Base-by-base conservation (phyloP, 2,888 invertebrate genomes). In the Trachelus iudaicus region DNA sequence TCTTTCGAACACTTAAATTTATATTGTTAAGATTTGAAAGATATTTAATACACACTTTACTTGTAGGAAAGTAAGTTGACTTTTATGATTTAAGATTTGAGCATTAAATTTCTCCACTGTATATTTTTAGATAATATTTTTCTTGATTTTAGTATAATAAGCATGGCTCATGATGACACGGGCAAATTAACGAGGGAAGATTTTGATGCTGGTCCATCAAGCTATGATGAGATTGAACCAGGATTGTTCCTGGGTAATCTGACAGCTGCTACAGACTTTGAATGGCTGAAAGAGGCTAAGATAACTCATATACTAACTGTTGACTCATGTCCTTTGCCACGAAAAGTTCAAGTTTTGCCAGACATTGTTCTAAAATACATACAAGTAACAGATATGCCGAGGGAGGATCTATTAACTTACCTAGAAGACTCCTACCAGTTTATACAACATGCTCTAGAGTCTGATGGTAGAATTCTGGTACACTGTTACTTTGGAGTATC, bases 401-500 rank as follows among this genome's bases (percentile, higher is more conserved):
- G 96, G 85, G 97, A 97, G 88, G 98, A 98, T 91, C 92, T 98
- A 69, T 92, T 98, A 71, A 95, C 94, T 82, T 94, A 96, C 87
- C 94, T 98, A 83, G 95, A 96, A 81, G 95, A 95, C 74, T 95
- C 96, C 77, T 95, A 95, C 87, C 92, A 94, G 6, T 98, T 97
- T 87, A 97, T 98, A 79, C 93, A 94, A 82, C 91, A 94, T 80
- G 96, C 96, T 1, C 92, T 95, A 78, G 90, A 94, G 9, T 89
- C 90, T 3, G 93, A 93, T 68, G 96, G 96, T 71, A 94, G 93
- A 79, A 94, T 98, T 11, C 93, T 98, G 23, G 97, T 98, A 1
- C 98, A 98, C 89, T 98, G 98, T 91, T 97, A 97, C 90, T 98
- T 96, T 87, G 98, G 98, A 23, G 96, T 98, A 4, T 98, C 98